Evolutionary conservation across 2,888 invertebrate species (phyloP).

Genomic region (Dexiosoma caninum): DNA sequence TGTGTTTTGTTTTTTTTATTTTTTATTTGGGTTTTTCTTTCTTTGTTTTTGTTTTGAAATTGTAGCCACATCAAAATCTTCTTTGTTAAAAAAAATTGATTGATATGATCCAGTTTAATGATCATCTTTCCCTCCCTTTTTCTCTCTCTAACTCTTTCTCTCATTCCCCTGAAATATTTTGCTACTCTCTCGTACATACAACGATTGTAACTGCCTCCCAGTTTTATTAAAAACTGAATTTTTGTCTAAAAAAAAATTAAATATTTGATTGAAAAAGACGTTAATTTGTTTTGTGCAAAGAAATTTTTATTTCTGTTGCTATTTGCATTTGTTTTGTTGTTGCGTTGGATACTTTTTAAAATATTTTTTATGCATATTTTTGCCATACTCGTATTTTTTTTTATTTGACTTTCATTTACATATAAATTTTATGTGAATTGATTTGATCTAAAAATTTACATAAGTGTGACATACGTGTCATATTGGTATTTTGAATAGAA

Average conservation of each 20-base stretch:
- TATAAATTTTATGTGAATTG: not conserved
- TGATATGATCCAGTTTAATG: conserved; percentile 52
- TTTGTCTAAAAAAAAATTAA: not conserved
- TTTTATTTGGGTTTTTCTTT: not conserved
- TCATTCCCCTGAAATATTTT: not conserved
- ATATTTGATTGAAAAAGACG: not conserved
- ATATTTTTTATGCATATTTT: not conserved
- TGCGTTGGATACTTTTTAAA: too few relatives aligned
- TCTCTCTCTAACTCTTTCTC: not conserved
- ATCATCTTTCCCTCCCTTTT: not conserved
- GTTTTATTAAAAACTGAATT: not conserved
- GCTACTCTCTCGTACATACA: not conserved
- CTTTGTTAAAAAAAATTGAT: conserved; percentile 52
- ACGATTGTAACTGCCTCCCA: not conserved
- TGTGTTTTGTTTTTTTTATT: not conserved
- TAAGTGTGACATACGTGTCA: conserved; percentile 19
- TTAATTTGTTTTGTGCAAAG: not conserved
- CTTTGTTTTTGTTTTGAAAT: conserved; percentile 9
- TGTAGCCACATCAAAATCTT: conserved; percentile 40
- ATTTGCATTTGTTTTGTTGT: not conserved
- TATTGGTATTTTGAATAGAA: not conserved
- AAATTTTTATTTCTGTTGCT: not conserved
- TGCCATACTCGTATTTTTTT: too few relatives aligned
- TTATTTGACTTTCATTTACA: not conserved
- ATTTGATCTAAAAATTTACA: conserved; percentile 4